phyloP scores from a whole-genome alignment of 2,888 invertebrate species.

The Aspidiotus destructor region DNA sequence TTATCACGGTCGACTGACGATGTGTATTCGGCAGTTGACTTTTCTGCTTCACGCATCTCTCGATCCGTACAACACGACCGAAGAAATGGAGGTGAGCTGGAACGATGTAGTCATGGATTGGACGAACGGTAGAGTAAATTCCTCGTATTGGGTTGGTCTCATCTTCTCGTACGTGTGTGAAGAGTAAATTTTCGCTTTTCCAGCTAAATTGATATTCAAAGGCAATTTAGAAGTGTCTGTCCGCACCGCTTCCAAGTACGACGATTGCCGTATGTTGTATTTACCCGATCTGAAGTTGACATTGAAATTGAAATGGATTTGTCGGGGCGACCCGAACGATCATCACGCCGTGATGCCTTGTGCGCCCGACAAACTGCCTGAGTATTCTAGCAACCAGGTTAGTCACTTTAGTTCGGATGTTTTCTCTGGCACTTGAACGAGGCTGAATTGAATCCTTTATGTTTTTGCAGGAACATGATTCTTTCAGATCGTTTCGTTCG shows the following conservation, averaged over 20 bases:
- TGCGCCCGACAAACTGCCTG: constrained; percentile 90
- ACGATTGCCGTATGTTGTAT: constrained; percentile 88
- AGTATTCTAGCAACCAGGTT: constrained; percentile 83
- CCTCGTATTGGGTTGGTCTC: no score
- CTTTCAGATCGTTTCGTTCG: constrained; percentile 87
- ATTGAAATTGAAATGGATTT: constrained; percentile 80
- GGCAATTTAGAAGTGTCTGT: constrained; percentile 92
- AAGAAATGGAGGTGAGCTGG: constrained; percentile 98
- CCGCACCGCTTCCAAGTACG: constrained; percentile 95
- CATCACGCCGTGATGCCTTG: constrained; percentile 92
- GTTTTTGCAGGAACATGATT: constrained; percentile 69
- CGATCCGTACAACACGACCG: constrained; percentile 97
- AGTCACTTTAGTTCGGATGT: constrained; percentile 1
- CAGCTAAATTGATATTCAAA: constrained; percentile 76
- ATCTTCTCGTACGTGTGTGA: no score
- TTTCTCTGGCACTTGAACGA: neutral
- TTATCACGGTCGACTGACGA: constrained; percentile 83
- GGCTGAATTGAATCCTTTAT: neutral
- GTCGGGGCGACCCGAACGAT: constrained; percentile 86
- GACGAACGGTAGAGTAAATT: constrained; percentile 62
- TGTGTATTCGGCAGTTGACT: constrained; percentile 77
- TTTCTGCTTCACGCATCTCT: constrained; percentile 88
- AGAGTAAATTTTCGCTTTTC: constrained; percentile 35
- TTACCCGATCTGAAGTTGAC: constrained; percentile 78
- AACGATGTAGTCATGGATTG: constrained; percentile 86